Base-by-base conservation (phyloP, 1,140 invertebrate species). In the Cecropterus lyciades region DNA sequence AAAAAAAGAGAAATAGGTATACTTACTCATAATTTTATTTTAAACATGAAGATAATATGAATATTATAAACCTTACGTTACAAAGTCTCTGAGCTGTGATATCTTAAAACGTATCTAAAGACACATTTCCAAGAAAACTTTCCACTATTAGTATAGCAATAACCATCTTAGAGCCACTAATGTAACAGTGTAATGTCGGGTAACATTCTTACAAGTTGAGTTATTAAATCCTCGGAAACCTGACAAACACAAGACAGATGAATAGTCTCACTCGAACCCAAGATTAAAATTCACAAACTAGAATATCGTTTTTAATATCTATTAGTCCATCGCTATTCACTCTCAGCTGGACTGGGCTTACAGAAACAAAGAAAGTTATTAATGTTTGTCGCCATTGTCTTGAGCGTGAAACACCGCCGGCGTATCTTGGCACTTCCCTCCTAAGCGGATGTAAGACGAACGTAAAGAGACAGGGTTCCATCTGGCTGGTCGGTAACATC, bases 361-460 rank as follows among this genome's bases (percentile, higher is more conserved):
- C 65, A 67, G 74, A 80, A 82, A 85, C 85, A 85, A 85, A 84
- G 84, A 82, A 78, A 82, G 82, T 81, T 87, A 87, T 85, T 87
- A 87, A 87, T 81, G 82, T 85, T 84, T 79, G 73, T 76, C 60
- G 52, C 76, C 72, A 82, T 87, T 87, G 84, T 87, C 76, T 83
- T 67, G 67, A 69, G 70, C 66, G 67, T 72, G 68, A 76, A 72
- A 73, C 66, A 60, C 65, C 63, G 62, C 81, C 84, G 81, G 66
- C 55, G 33, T 72, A 72, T 27, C 62, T 71, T 70, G 79, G 69
- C 59, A 74, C 65, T 40, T 55, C 46, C 15, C 52, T 37, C 55
- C 70, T 67, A 70, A 74, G 69, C 64, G 37, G 52, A 51, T 64
- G 68, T 80, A 69, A 68, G 59, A 40, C 11, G 33, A 66, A 30